Conservation (phyloP, 2,113 vertebrate genomes). For the Lagopus leucura region DNA sequence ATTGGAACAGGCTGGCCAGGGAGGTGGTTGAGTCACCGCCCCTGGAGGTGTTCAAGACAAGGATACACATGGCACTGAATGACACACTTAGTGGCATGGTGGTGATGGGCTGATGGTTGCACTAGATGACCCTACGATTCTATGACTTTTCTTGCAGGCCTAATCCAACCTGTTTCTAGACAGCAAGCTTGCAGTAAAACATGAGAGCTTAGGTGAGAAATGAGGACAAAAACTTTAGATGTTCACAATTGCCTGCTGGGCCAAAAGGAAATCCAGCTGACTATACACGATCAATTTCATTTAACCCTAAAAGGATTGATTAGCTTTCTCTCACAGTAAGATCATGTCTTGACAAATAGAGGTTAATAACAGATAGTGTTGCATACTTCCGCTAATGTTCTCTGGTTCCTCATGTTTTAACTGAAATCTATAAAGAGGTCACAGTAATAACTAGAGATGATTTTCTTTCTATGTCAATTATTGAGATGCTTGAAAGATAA, state of each 20-base stretch:
- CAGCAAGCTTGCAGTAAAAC: not conserved
- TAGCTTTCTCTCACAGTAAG: not conserved
- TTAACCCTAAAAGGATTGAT: conserved; percentile 42
- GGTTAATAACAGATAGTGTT: conserved; percentile 1
- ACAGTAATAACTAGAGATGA: not conserved
- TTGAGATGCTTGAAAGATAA: not conserved
- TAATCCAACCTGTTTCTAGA: not conserved
- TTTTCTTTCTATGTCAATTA: conserved; percentile 34
- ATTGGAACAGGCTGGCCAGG: too few relatives aligned
- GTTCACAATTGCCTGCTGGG: not conserved
- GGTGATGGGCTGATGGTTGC: too few relatives aligned
- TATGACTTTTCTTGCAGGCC: not conserved
- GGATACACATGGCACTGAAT: too few relatives aligned
- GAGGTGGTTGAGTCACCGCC: too few relatives aligned
- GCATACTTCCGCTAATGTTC: not conserved
- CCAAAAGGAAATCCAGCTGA: not conserved
- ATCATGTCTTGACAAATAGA: not conserved
- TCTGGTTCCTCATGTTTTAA: not conserved
- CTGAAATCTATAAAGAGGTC: conserved; percentile 47
- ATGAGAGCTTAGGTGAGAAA: not conserved
- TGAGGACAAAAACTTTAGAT: not conserved
- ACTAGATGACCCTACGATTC: too few relatives aligned
- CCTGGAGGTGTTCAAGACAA: too few relatives aligned
- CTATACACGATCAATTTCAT: conserved; percentile 24
- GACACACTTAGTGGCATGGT: too few relatives aligned